These are phyloP conservation scores for Pseudococcus jackbeardsleyi DNA, from an alignment of 2,888 invertebrate species.

Conservation along the genomic window DNA sequence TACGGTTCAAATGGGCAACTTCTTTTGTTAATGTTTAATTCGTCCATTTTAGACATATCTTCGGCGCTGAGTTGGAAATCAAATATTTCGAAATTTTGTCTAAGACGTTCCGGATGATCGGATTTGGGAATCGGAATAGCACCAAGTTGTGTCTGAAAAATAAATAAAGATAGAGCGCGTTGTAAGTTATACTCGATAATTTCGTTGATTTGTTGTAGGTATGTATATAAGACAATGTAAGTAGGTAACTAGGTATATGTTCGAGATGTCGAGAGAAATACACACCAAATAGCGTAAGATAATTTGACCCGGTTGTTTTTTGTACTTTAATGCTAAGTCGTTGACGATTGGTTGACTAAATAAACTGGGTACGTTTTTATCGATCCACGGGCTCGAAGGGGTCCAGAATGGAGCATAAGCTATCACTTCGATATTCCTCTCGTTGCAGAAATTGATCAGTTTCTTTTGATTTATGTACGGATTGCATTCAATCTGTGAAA, in stretches of 20 bases:
- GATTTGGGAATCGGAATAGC: constrained; percentile 68
- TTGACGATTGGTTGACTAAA: constrained; percentile 81
- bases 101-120: constrained; percentile 67
- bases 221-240: too few relatives aligned
- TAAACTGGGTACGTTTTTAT: constrained; percentile 79
- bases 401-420: constrained; percentile 89
- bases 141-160: constrained; percentile 67
- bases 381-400: constrained; percentile 85
- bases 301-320: constrained; percentile 80
- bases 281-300: constrained; percentile 76
- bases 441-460: constrained; percentile 79
- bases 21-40: constrained; percentile 66
- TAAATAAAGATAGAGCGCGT: too few relatives aligned
- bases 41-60: constrained; percentile 67
- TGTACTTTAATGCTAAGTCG: constrained; percentile 75
- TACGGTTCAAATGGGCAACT: constrained; percentile 66
- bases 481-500: constrained; percentile 41
- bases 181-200: too few relatives aligned
- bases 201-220: too few relatives aligned
- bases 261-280: not conserved
- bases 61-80: constrained; percentile 67
- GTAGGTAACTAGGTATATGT: too few relatives aligned
- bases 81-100: constrained; percentile 67
- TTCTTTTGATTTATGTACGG: constrained; percentile 74
- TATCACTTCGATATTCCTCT: constrained; percentile 78